Evolutionary conservation across 2,888 invertebrate genomes (phyloP).

Genomic region (Rotaria socialis): DNA sequence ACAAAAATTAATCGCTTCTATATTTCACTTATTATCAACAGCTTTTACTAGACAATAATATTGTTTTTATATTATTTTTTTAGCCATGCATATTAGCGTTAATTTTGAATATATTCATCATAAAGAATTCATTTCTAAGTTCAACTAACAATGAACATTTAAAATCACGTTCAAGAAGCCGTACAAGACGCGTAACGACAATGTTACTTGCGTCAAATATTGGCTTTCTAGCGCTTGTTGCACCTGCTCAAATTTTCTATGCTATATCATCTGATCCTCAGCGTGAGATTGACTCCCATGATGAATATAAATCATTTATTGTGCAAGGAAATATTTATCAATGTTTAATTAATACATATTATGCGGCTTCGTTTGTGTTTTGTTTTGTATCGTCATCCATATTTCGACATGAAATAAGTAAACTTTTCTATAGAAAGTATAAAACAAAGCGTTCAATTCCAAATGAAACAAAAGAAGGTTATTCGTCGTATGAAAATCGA

Average conservation of each 20-base stretch:
- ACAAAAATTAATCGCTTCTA: not conserved
- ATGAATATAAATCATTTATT: not conserved
- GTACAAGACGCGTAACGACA: slow-evolving; percentile 15
- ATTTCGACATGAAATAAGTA: slow-evolving; percentile 16
- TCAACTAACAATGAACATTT: not conserved
- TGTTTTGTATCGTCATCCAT: slow-evolving; percentile 30
- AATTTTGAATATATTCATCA: slow-evolving; percentile 19
- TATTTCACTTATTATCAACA: not conserved
- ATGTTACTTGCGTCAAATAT: slow-evolving; percentile 12
- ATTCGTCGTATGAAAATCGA: not conserved
- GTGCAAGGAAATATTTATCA: not conserved
- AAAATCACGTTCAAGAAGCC: slow-evolving; percentile 20
- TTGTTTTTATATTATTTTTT: not conserved
- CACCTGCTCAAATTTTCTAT: not conserved
- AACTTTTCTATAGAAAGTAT: not conserved
- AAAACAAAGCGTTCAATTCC: not conserved
- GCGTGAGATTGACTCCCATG: not conserved
- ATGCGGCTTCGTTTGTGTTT: not conserved
- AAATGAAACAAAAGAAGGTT: not conserved
- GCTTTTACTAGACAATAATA: not conserved
- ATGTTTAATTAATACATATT: slow-evolving; percentile 28
- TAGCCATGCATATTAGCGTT: slow-evolving; percentile 26
- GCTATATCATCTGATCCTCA: not conserved
- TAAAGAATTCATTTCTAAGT: slow-evolving; percentile 14
- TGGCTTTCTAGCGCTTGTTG: slow-evolving; percentile 1